Evolutionary conservation across 2,113 vertebrate species (phyloP).

Genomic region (Lichenostomus cassidix): DNA sequence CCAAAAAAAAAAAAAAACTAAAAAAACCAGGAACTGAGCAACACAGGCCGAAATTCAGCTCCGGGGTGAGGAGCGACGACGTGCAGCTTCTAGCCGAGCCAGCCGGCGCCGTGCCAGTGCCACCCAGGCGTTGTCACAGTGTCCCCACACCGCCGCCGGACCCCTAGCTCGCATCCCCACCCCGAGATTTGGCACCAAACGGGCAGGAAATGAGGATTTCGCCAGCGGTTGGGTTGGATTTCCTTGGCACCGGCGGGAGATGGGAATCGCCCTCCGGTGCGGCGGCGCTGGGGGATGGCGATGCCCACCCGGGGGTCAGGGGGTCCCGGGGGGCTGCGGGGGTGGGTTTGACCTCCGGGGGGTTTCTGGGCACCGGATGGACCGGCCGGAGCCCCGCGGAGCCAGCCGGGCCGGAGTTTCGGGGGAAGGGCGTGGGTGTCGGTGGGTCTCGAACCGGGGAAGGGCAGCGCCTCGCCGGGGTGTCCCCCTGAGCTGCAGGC

Average conservation of each 20-base stretch:
- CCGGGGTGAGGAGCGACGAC: not conserved
- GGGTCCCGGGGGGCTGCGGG: accelerated
- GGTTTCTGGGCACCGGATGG: not conserved
- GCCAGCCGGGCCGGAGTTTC: not conserved
- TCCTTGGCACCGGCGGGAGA: not conserved
- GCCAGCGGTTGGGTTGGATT: not conserved
- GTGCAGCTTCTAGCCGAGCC: not conserved
- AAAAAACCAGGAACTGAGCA: conserved; percentile 5
- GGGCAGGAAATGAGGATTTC: not conserved
- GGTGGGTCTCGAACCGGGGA: not conserved
- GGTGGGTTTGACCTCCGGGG: too few relatives aligned
- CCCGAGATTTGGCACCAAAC: not conserved
- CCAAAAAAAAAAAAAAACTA: too few relatives aligned
- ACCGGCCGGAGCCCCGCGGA: not conserved
- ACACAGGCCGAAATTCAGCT: conserved; percentile 6
- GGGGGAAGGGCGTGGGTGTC: not conserved
- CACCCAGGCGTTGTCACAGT: not conserved
- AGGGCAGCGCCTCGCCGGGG: not conserved
- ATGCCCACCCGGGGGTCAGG: not conserved
- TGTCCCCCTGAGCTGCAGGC: not conserved
- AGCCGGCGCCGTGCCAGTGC: not conserved
- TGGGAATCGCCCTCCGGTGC: not conserved
- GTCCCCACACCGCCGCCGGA: accelerated
- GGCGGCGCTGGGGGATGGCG: not conserved
- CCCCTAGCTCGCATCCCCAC: not conserved